Base-by-base conservation (phyloP, 2,113 vertebrate genomes). In the Garra rufa region DNA sequence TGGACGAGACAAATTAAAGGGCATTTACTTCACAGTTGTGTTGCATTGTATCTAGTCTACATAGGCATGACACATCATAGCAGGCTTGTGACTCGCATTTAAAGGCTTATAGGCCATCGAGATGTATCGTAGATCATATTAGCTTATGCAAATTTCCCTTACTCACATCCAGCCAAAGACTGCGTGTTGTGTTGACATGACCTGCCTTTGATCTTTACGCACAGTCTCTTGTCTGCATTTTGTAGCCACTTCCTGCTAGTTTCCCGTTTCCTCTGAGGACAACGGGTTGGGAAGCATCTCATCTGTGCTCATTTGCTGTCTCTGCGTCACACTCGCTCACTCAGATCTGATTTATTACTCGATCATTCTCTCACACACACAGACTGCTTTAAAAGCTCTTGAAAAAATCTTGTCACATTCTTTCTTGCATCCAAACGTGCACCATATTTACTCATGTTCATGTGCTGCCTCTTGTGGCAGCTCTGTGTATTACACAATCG, bases 221-320 rank as follows among this genome's bases (percentile, higher is more conserved):
- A 6, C 34, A 9, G 59, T 65, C 15, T 46, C 8, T 30, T 28
- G 44, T 65, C 10, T 21, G 46, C 24, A 80, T 59, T 83, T 41
- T 77, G 52, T 61, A 57, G 83, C 71, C 67, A 82, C 78, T 84
- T 86, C 85, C 77, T 85, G 85, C 63, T 24, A 76, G 46, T 67
- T 63, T 69, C 41, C 83, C 61, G 38, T 71, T 84, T 81, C 82
- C 77, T 84, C 44, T 52, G 9, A 77, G 73, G 38, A 63, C 80
- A 43, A 30, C 65, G 7, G 34, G 17, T 52, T 15, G 2, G 41
- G 59, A 48, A 57, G 71, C 61, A n/a, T 17, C 73, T 85, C 43
- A 81, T 82, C 78, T 77, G 78, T 21, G 17, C 28, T 48, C 30
- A 14, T 65, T 77, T 3, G 28, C 26, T 30, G 26, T 48, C 14